These are phyloP conservation scores for Argentina silus DNA, from an alignment of 2,797 vertebrate species.

Conservation along the genomic window DNA sequence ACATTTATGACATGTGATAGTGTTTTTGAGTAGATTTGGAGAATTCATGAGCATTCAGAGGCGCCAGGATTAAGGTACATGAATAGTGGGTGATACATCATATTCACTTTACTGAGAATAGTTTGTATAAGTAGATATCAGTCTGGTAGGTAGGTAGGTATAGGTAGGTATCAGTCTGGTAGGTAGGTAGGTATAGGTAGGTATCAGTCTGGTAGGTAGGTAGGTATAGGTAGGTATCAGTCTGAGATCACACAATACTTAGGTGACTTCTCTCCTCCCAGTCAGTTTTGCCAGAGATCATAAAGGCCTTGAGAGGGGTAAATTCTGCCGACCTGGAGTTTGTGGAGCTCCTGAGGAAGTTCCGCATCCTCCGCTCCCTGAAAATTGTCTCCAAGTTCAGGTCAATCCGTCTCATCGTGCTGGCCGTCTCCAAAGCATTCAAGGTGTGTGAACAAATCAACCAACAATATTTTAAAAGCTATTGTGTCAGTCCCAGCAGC, in stretches of 20 bases:
- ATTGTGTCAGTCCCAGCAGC: too few species aligned
- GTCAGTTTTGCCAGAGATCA: constrained; percentile 65
- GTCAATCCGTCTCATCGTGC: constrained; percentile 65
- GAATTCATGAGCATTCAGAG: too few species aligned
- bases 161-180: too few species aligned
- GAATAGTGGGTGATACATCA: too few species aligned
- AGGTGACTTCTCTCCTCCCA: constrained; percentile 32
- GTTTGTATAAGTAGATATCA: too few species aligned
- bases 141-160: too few species aligned
- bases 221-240: too few species aligned
- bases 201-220: too few species aligned
- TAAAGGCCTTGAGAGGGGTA: constrained; percentile 14
- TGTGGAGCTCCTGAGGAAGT: constrained; percentile 57
- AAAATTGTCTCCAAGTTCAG: constrained; percentile 63
- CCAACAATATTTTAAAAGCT: not conserved
- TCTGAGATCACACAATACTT: not conserved
- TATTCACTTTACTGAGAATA: too few species aligned
- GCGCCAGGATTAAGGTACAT: too few species aligned
- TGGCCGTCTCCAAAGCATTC: constrained; percentile 65
- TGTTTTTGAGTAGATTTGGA: not conserved
- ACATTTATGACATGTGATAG: not conserved
- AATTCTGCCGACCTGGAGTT: constrained; percentile 9
- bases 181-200: too few species aligned
- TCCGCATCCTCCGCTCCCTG: constrained; percentile 60
- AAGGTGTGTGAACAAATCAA: constrained; percentile 54